Evolutionary conservation across 2,888 invertebrate species (phyloP).

Genomic region (Eristalinus aeneus): DNA sequence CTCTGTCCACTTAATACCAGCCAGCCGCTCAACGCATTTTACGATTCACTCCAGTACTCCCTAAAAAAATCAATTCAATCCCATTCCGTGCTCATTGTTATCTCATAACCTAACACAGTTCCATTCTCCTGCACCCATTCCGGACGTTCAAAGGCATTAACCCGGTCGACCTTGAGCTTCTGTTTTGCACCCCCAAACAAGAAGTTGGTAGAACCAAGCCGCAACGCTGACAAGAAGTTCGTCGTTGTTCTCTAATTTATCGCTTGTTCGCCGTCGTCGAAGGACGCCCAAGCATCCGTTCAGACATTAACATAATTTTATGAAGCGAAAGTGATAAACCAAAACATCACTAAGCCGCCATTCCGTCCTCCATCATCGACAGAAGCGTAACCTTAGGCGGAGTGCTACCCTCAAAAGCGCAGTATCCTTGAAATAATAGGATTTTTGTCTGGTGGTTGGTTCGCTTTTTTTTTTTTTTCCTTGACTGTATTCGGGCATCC

Average conservation of each 20-base stretch:
- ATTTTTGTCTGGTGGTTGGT: conserved; percentile 16
- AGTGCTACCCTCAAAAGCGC: conserved; percentile 6
- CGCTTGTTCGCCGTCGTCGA: conserved; percentile 28
- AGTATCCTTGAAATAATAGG: conserved; percentile 39
- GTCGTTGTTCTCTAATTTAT: conserved; percentile 34
- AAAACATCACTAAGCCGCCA: conserved; percentile 66
- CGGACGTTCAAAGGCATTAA: not conserved
- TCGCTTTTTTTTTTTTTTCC: not conserved
- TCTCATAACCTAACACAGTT: not conserved
- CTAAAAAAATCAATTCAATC: not conserved
- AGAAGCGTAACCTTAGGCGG: not conserved
- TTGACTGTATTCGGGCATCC: not conserved
- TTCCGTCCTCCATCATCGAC: conserved; percentile 32
- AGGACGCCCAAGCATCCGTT: conserved; percentile 24
- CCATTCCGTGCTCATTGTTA: conserved; percentile 4
- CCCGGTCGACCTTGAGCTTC: conserved; percentile 15
- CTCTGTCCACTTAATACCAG: not conserved
- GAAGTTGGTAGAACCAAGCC: not conserved
- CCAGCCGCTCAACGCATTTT: not conserved
- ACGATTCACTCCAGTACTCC: not conserved
- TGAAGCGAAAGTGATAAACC: conserved; percentile 67
- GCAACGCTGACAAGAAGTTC: conserved; percentile 34
- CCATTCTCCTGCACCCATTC: not conserved
- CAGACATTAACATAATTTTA: conserved; percentile 60
- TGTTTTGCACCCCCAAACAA: not conserved